Conservation (phyloP, 2,888 invertebrate genomes). For the Agonum fuliginosum region DNA sequence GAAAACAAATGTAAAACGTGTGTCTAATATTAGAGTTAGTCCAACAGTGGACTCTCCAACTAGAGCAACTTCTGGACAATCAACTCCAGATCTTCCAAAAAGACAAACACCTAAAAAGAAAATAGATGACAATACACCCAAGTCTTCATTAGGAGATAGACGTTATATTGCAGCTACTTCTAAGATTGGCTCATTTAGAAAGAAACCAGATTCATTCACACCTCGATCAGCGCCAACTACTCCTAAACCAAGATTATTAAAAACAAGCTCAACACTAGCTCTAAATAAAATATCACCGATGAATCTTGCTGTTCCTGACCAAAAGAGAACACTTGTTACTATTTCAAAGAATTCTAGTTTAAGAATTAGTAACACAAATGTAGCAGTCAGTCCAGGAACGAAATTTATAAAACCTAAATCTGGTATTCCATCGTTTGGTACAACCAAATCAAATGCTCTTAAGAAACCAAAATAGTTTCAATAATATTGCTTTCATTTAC, state of each 20-base stretch:
- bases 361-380: background rate
- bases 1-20: conserved; percentile 42
- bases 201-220: background rate
- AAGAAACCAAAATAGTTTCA: conserved; percentile 18
- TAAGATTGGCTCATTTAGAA: conserved; percentile 32
- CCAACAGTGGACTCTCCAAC: conserved; percentile 39
- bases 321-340: background rate
- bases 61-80: conserved; percentile 21
- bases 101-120: conserved; percentile 20
- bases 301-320: background rate
- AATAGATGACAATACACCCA: conserved; percentile 12
- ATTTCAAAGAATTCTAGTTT: background rate
- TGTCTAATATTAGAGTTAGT: conserved; percentile 45
- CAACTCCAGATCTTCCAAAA: conserved; percentile 32
- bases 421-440: background rate
- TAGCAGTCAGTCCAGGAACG: background rate
- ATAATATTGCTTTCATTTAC: too few relatives aligned
- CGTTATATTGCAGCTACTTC: background rate
- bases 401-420: background rate
- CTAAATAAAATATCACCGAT: background rate
- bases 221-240: background rate
- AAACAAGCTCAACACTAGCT: background rate
- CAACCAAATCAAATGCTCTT: background rate
- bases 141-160: background rate
- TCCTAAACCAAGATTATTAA: background rate